phyloP scores from a whole-genome alignment of 35 echinoderm and acorn worm genomes.

The Chiridota heheva region DNA sequence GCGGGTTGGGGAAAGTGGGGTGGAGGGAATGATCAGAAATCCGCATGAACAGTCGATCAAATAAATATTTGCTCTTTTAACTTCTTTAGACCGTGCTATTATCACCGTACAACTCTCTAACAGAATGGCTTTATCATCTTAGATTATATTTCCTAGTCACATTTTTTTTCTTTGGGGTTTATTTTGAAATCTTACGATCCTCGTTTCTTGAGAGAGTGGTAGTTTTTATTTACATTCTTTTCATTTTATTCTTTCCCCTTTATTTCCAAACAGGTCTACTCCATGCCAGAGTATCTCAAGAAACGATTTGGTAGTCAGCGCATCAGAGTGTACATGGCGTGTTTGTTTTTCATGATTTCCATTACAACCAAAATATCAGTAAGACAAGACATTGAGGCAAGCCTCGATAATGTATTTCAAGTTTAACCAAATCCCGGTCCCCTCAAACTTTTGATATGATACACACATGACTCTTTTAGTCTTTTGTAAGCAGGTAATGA shows the following conservation, averaged over 20 bases:
- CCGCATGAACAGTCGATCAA: too few species aligned
- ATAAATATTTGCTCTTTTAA: too few species aligned
- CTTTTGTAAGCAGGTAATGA: too few species aligned
- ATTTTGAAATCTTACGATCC: not conserved
- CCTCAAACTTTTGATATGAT: too few species aligned
- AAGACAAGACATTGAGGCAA: constrained; percentile 3
- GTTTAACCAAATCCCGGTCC: too few species aligned
- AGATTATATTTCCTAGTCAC: not conserved
- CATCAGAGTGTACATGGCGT: constrained; percentile 36
- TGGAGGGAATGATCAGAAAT: too few species aligned
- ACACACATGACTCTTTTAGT: too few species aligned
- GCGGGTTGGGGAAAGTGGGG: too few species aligned
- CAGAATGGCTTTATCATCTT: not conserved
- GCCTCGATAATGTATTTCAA: too few species aligned
- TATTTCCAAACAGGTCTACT: constrained; percentile 34
- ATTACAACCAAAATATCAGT: constrained; percentile 50
- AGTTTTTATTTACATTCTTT: not conserved
- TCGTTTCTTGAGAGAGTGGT: not conserved
- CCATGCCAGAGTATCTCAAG: constrained; percentile 59
- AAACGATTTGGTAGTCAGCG: constrained; percentile 52
- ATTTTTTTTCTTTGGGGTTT: not conserved
- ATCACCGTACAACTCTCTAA: too few species aligned
- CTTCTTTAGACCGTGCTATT: too few species aligned
- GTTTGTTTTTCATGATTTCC: constrained; percentile 3
- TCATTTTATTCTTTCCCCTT: not conserved